Evolutionary conservation across 2,113 vertebrate species (phyloP).

Genomic region (Callospermophilus lateralis): DNA sequence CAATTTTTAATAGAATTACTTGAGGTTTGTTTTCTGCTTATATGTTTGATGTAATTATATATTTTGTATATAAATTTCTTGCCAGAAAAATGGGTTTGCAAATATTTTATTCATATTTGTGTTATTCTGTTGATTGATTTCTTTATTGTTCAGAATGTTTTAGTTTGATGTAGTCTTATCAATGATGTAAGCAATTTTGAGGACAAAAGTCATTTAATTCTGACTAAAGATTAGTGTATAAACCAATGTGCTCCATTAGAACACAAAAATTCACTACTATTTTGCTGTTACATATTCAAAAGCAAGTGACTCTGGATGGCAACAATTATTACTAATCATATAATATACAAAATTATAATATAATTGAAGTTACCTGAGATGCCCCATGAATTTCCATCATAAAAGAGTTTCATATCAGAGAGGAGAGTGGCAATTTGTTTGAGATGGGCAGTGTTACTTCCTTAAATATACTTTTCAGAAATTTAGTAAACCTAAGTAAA

Average conservation of each 20-base stretch:
- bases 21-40: neutral
- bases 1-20: neutral
- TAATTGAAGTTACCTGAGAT: neutral
- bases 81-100: neutral
- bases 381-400: neutral
- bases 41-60: neutral
- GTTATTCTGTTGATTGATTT: neutral
- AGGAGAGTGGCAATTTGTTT: too few species aligned
- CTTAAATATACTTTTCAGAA: neutral
- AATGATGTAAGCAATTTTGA: neutral
- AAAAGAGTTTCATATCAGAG: neutral
- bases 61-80: neutral
- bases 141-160: neutral
- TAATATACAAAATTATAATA: neutral
- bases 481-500: neutral
- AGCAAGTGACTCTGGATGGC: neutral
- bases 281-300: neutral
- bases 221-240: neutral
- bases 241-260: neutral
- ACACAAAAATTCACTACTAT: neutral
- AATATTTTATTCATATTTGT: neutral
- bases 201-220: neutral
- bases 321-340: neutral
- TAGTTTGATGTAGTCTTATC: neutral
- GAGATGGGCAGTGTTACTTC: neutral